Evolutionary conservation across 2,797 vertebrate species (phyloP).

Genomic region (Schizopygopsis malacanthus): DNA sequence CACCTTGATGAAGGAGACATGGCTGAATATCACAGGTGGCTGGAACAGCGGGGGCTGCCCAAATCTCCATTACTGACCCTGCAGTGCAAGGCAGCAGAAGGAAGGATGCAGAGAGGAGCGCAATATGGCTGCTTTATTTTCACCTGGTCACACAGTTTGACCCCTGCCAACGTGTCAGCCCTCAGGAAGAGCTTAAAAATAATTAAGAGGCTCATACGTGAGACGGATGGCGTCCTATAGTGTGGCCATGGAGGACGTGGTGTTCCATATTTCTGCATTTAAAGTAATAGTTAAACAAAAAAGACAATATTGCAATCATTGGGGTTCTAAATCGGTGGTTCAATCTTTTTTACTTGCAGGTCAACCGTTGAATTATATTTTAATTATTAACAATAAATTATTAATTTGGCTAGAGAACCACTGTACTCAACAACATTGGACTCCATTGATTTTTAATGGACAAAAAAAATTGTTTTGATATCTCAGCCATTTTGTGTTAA

Average conservation of each 20-base stretch:
- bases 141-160: slow-evolving; percentile 86
- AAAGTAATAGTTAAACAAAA: neutral
- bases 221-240: slow-evolving; percentile 59
- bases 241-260: neutral
- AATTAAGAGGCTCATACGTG: slow-evolving; percentile 78
- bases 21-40: slow-evolving; percentile 83
- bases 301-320: neutral
- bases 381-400: neutral
- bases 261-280: slow-evolving; percentile 6
- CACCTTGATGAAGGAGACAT: slow-evolving; percentile 70
- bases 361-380: neutral
- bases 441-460: neutral
- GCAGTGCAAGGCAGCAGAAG: slow-evolving; percentile 70
- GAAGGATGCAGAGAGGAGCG: slow-evolving; percentile 72
- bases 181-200: slow-evolving; percentile 81
- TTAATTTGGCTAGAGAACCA: neutral
- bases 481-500: too few species aligned
- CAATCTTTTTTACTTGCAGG: neutral
- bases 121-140: slow-evolving; percentile 85
- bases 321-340: neutral
- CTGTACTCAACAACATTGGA: neutral
- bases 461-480: neutral
- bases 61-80: slow-evolving; percentile 77
- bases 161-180: slow-evolving; percentile 78
- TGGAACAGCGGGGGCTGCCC: slow-evolving; percentile 73